Conservation (phyloP, 2,888 invertebrate genomes). For the Glyphotaelius pellucidus region DNA sequence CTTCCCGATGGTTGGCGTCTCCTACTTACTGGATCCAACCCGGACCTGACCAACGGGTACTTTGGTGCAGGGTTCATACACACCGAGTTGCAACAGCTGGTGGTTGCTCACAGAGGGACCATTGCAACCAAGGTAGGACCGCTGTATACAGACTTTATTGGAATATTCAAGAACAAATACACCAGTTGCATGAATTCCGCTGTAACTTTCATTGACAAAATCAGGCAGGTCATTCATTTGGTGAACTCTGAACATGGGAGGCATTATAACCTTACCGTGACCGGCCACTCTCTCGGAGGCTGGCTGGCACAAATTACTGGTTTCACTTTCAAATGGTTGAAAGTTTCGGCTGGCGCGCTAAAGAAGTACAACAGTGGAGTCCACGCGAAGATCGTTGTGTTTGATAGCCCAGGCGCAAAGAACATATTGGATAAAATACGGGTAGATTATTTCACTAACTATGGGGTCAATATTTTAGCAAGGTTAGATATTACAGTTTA, state of each 20-base stretch:
- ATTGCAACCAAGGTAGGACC: background rate
- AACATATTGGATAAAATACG: too few species aligned
- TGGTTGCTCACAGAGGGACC: background rate
- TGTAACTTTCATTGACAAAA: background rate
- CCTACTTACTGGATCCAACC: background rate
- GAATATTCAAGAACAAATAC: background rate
- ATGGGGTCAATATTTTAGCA: too few species aligned
- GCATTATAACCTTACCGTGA: too few species aligned
- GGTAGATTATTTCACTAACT: too few species aligned
- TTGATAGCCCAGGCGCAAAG: too few species aligned
- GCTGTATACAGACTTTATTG: background rate
- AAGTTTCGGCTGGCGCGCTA: too few species aligned
- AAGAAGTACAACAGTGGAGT: too few species aligned
- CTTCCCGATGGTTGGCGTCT: slow-evolving; percentile 15
- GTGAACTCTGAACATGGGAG: too few species aligned
- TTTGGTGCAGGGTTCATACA: background rate
- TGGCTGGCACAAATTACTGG: background rate
- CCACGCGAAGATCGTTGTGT: too few species aligned
- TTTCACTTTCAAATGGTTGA: too few species aligned
- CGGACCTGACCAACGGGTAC: background rate
- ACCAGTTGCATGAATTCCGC: background rate
- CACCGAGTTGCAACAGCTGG: slow-evolving; percentile 3
- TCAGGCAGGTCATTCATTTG: background rate
- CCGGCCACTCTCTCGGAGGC: too few species aligned
- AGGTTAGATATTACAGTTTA: too few species aligned